Evolutionary conservation across 2,888 invertebrate species (phyloP), one percentile per base, ranked within the genome.

Genomic region (Lepidocyrtinus sp.): DNA sequence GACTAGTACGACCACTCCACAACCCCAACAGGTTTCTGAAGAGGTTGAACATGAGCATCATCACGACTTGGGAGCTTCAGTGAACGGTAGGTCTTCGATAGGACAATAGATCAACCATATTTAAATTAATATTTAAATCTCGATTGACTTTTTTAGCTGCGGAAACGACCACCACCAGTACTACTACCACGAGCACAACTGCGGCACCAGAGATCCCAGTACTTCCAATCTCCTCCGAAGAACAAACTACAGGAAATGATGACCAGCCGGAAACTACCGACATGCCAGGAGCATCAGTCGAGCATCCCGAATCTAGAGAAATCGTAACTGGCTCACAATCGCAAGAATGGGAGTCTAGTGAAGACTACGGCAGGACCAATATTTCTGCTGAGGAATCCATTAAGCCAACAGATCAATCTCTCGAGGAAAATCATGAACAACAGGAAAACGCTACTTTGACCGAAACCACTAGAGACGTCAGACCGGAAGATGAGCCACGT

Each of bases 141-240:
- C n/a, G n/a, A n/a, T n/a, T n/a, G n/a, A n/a, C n/a, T n/a, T n/a
- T n/a, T n/a, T n/a, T n/a, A 68, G 27, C 65, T 1, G 26, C 65
- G n/a, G 69, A 64, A 24, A 65, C 75, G 21, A 78, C 75, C 1
- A 82, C 82, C 1, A 70, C 80, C 17, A 50, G 63, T 0, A 68
- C 70, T 2, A 68, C 74, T 2, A 73, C 74, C 2, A 73, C 73
- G 0, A 75, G 73, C 1, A 62, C 75, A 26, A 76, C 74, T 0
- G 50, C 82, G 15, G 69, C 75, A 2, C 50, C 73, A 19, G 69
- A 72, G 21, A 62, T 64, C 2, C 71, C 78, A 1, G 59, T 72
- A 22, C 24, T 75, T 50, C 61, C 61, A 27, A 26, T 27, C n/a
- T 63, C 76, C 5, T 63, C 81, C 7, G 70, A 70, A 24, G 75